Evolutionary conservation across 2,797 vertebrate genomes (phyloP), one percentile per base, ranked within the genome.

Genomic region (Galago senegalensis): DNA sequence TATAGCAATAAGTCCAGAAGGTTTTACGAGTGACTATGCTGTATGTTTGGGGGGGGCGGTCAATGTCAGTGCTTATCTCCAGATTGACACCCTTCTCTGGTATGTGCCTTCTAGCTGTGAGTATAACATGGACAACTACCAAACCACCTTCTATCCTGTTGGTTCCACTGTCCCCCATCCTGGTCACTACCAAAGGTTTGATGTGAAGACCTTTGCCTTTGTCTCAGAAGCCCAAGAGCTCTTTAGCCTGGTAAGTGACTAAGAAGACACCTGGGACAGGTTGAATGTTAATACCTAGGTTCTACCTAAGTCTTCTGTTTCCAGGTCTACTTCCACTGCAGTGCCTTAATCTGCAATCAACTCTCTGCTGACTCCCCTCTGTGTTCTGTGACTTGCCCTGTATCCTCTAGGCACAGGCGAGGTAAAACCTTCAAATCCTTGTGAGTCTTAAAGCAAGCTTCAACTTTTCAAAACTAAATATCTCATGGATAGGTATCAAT

Each of bases 311-410:
- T 34, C 40, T 60, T n/a, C 49, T 1, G 0, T 63, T 16, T 93
- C 0, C 80, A 99, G 99, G 97, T 99, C 3, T 99, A 98, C 67
- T 99, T 99, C 69, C 99, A 99, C 27, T 99, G 98, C 92, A 99
- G 98, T 0, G 97, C 93, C 29, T 94, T 98, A 4, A 40, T 99
- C 81, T 99, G 98, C 67, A 83, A 96, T 65, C 94, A 37, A 0
- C 95, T 92, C 0, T 92, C 95, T 3, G 98, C 98, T 0, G 98
- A 99, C 67, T 98, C 98, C 5, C 96, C 98, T 1, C 1, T 99
- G 76, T 99, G 98, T 63, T 79, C 98, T 4, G 92, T 60, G 7
- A 97, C 81, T 0, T 99, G 98, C 85, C 98, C 97, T 1, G 75
- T 18, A 29, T 73, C 89, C 13, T 40, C 96, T 2, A 98, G 98